A percentile compares a stretch with the other conserved stretches of the same genome.
Conservation (phyloP, 2,113 vertebrate genomes). For the Ophthalmolycus amberensis region DNA sequence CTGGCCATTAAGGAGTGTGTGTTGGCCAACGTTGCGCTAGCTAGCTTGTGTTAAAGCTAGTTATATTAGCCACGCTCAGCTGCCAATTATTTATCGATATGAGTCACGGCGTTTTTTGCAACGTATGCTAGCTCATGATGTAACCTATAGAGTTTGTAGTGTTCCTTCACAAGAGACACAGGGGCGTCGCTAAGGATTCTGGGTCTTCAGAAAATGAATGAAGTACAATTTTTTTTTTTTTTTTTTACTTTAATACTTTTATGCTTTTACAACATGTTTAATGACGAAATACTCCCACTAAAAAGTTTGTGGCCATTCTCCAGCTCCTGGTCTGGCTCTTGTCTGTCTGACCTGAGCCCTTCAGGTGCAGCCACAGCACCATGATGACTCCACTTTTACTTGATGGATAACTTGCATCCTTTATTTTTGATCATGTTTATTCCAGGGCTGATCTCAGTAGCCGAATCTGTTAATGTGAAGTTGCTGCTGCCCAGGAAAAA, state of each 20-base stretch:
- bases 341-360: background rate
- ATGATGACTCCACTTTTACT: background rate
- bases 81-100: background rate
- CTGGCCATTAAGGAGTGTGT: constrained; percentile 13
- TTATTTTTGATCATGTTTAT: background rate
- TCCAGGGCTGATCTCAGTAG: constrained; percentile 84
- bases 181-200: background rate
- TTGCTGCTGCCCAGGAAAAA: constrained; percentile 87
- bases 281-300: background rate
- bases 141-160: background rate
- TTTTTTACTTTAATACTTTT: background rate
- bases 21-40: background rate
- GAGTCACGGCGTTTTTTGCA: background rate
- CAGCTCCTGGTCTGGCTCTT: background rate
- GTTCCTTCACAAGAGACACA: background rate
- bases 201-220: background rate
- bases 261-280: background rate
- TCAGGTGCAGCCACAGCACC: background rate
- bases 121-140: background rate
- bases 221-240: background rate
- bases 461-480: constrained; percentile 82
- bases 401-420: background rate
- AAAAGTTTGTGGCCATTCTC: background rate
- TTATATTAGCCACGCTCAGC: background rate
- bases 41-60: background rate